Evolutionary conservation across 2,113 vertebrate species (phyloP), one percentile per base, ranked within the genome.

Genomic region (Dasyprocta punctata): DNA sequence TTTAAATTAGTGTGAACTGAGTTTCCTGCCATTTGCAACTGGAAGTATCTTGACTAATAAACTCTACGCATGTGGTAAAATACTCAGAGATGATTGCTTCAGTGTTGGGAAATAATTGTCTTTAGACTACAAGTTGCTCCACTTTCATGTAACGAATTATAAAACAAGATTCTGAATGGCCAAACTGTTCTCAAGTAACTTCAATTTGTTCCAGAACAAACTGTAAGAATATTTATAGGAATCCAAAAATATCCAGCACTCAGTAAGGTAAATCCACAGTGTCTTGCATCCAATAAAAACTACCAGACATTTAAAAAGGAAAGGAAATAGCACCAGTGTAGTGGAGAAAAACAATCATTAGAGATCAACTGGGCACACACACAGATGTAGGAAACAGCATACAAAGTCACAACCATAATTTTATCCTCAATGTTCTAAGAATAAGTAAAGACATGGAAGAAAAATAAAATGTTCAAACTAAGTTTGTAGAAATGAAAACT

Each of bases 371-470:
- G 22, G 38, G 41, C n/a, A 38, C 8, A 41, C 2, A 77, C 54
- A 47, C 81, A 22, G 14, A 49, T 11, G 14, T 19, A 49, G 14
- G 33, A 49, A 41, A 82, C 0, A 17, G 3, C 4, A 28, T 5
- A 38, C 3, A 3, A 60, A 3, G 36, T 13, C 24, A 33, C 7
- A 13, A 7, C 4, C 54, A 8, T 14, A 1, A 14, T n/a, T 11
- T 28, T 28, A 28, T 44, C 16, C 41, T 30, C 54, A 10, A 8
- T 71, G 19, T 47, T 24, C 12, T 28, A 58, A 60, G 33, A 73
- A 58, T 47, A 73, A 47, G 30, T n/a, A 17, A 41, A 92, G 10
- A 49, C 14, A 20, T 8, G 13, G 22, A 13, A 60, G 54, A 30
- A 73, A 14, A 73, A 38, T 33, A 28, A 69, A 73, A 60, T 10